Evolutionary conservation across 2,797 vertebrate genomes (phyloP), one percentile per base, ranked within the genome.

Genomic region (Hemitrygon akajei): DNA sequence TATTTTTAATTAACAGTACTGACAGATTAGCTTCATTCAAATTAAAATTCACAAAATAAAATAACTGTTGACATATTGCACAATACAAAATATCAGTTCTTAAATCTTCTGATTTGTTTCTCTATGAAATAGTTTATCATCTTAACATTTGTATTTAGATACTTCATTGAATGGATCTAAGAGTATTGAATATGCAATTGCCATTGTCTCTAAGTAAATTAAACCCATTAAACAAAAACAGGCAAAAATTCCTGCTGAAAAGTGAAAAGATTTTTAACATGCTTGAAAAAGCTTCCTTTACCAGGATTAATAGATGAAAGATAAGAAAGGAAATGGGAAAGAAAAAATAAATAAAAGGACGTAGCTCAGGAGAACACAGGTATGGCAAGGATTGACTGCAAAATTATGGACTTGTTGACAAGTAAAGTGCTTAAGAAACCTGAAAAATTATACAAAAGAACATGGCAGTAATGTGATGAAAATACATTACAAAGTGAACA

Each of bases 1-100:
- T 75, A 92, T 92, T 92, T 92, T 75, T 92, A 92, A 92, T 76
- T 75, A 73, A 69, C 34, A 30, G 40, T 40, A 75, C 25, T 73
- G 73, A 92, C 69, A 75, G 40, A 92, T 75, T 75, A 14, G 37
- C 69, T 75, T 92, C 37, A 47, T 92, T 73, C 37, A 92, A 91
- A 92, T 92, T 92, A 75, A 92, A 92, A 92, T 91, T 30, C 69
- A 47, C 91, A 37, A 76, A 92, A 47, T 1, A 56, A 75, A 40
- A 92, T n/a, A 73, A 92, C 73, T 76, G 71, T 1, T 27, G 37
- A 2, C 27, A 56, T 66, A 75, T 1, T 56, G 34, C 69, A 73
- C 91, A 40, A 92, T 69, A 14, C 3, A 37, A 0, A 22, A 40
- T 34, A 47, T 56, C 91, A 37, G 89, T 73, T 73, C 34, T 73